These are phyloP conservation scores for Erethizon dorsatum DNA, from an alignment of 2,797 vertebrate species.

Conservation along the genomic window DNA sequence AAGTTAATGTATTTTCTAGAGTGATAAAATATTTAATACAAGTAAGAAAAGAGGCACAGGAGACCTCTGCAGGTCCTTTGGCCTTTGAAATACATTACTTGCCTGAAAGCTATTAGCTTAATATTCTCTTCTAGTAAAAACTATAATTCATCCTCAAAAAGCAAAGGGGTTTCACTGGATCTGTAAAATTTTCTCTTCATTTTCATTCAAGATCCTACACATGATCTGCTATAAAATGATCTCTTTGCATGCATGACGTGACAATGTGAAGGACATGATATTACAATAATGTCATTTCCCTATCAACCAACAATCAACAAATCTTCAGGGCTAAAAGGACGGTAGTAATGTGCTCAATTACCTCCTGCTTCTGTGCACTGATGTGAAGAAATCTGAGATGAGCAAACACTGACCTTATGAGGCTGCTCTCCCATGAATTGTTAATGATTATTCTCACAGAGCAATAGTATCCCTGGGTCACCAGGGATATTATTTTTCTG, in stretches of 20 bases:
- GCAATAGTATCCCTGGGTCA: conserved; percentile 6
- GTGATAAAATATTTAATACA: conserved; percentile 88
- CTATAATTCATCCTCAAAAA: conserved; percentile 82
- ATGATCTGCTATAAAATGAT: conserved; percentile 46
- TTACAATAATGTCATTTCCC: conserved; percentile 53
- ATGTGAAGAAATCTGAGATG: conserved; percentile 50
- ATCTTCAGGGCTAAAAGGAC: conserved; percentile 57
- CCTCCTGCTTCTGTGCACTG: background rate
- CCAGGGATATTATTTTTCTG: conserved; percentile 67
- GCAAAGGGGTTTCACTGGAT: conserved; percentile 70
- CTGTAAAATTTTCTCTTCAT: conserved; percentile 70
- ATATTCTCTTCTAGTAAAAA: conserved; percentile 83
- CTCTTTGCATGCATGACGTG: conserved; percentile 3
- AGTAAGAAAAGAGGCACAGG: conserved; percentile 84
- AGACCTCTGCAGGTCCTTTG: conserved; percentile 80
- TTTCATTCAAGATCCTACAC: conserved; percentile 62
- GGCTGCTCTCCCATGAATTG: conserved; percentile 51
- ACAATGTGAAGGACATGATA: conserved; percentile 4
- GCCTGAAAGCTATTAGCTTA: conserved; percentile 85
- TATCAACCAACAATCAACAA: conserved; percentile 73
- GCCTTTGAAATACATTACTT: conserved; percentile 84
- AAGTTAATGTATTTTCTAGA: conserved; percentile 82
- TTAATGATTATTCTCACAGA: conserved; percentile 59
- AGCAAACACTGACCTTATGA: conserved; percentile 70
- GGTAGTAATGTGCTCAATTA: conserved; percentile 52